Base-by-base conservation (phyloP, 1,140 invertebrate species). In the Halotydeus destructor region DNA sequence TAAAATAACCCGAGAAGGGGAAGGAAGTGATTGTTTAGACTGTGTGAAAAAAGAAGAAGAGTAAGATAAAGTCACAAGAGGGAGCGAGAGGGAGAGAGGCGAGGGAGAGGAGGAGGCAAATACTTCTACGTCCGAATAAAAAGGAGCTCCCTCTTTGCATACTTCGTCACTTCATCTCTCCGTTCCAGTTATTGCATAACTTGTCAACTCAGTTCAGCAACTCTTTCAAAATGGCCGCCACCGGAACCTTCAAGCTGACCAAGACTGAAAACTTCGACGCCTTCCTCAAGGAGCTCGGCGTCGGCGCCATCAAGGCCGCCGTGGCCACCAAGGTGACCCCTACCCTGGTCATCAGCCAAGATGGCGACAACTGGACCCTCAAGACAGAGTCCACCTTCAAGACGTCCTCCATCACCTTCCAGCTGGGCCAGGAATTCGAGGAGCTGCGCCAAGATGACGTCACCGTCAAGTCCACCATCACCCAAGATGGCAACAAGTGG, bases 371-470 rank as follows among this genome's bases (percentile, higher is more conserved):
- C 9, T 84, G 75, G 61, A 70, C 69, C 1, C 50, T 88, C 25
- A 74, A 74, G 46, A 81, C 80, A 2, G 67, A 66, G 3, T 83
- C 82, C 9, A 77, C 79, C 2, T 83, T 88, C 59, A 86, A 84
- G 57, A 83, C 69, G 49, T 68, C 72, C 0, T 65, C 72, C 38
- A 69, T 78, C 32, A 73, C 67, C 45, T 88, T 88, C 60, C 78
- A 65, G 46, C 65, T 79, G 4, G 77, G 74, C 19, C 70, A 76
- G 47, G 76, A 82, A 56, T 81, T 86, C 57, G 76, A 83, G 5
- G 79, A 88, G 52, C 74, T 74, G 48, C 86, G 82, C 5, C 66
- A 75, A n/a, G 82, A 88, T 56, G 81, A 80, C 6, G 66, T 77
- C 30, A 74, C 71, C 55, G 81, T 88, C 14, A 81, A 79, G 48